phyloP scores from a whole-genome alignment of 2,113 vertebrate genomes.

The Pandion haliaetus region DNA sequence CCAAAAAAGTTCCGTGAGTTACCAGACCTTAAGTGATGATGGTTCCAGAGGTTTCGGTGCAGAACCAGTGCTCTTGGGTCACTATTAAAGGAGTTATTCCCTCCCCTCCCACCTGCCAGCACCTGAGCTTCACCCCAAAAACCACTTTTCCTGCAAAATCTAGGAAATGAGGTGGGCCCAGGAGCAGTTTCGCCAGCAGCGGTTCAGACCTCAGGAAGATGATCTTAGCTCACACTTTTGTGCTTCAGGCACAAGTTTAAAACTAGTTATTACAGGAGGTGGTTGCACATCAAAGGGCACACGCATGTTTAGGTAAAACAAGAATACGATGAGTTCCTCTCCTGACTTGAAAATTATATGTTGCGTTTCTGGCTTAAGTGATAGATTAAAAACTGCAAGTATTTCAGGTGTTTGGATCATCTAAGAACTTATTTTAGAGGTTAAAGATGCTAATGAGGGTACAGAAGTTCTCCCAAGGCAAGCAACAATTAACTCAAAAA shows the following conservation, averaged over 20 bases:
- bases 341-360: slow-evolving; percentile 25
- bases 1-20: neutral
- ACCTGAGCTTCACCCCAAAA: neutral
- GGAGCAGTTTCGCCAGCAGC: neutral
- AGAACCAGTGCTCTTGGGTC: neutral
- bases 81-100: neutral
- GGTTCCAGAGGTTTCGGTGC: neutral
- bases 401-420: slow-evolving; percentile 46
- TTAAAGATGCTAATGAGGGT: slow-evolving; percentile 32
- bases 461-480: slow-evolving; percentile 46
- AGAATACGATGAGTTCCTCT: neutral
- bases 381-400: slow-evolving; percentile 39
- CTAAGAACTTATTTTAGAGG: slow-evolving; percentile 25
- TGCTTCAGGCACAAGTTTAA: slow-evolving; percentile 16
- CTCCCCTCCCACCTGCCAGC: neutral
- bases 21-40: neutral
- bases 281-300: slow-evolving; percentile 46
- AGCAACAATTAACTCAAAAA: slow-evolving; percentile 38
- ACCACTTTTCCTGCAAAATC: neutral
- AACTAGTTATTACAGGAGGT: slow-evolving; percentile 41
- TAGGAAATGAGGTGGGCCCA: neutral
- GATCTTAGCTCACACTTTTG: neutral
- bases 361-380: slow-evolving; percentile 5
- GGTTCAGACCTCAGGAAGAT: neutral
- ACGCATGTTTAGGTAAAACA: neutral